phyloP scores from a whole-genome alignment of 1,140 invertebrate genomes.

The Helicoverpa armigera region DNA sequence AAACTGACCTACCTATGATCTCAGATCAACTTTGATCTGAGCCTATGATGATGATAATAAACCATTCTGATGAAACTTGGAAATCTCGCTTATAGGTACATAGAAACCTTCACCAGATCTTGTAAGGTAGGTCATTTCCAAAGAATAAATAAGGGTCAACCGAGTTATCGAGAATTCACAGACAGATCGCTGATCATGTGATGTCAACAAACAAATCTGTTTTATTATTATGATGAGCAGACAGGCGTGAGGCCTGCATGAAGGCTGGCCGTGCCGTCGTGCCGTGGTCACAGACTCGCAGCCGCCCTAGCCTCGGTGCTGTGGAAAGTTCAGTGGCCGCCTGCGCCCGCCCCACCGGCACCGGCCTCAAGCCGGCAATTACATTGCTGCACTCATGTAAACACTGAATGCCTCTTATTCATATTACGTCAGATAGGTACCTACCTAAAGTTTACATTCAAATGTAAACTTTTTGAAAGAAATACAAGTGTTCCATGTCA shows the following conservation, averaged over 20 bases:
- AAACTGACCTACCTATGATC: too few relatives aligned
- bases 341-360: slow-evolving; percentile 21
- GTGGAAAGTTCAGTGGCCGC: slow-evolving; percentile 45
- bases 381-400: slow-evolving; percentile 14
- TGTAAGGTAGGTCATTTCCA: too few relatives aligned
- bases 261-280: not conserved
- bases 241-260: not conserved
- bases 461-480: not conserved
- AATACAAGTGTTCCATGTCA: slow-evolving; percentile 14
- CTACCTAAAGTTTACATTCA: too few relatives aligned
- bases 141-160: too few relatives aligned
- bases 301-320: slow-evolving; percentile 31
- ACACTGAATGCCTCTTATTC: not conserved
- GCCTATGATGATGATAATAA: too few relatives aligned
- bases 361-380: not conserved
- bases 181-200: too few relatives aligned
- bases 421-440: too few relatives aligned
- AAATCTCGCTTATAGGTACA: too few relatives aligned
- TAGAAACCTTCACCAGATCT: too few relatives aligned
- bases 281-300: not conserved
- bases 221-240: not conserved
- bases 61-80: too few relatives aligned
- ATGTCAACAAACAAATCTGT: not conserved
- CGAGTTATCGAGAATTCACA: too few relatives aligned
- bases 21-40: too few relatives aligned